Evolutionary conservation across 2,888 invertebrate species (phyloP).

Genomic region (Galerucella pusilla): DNA sequence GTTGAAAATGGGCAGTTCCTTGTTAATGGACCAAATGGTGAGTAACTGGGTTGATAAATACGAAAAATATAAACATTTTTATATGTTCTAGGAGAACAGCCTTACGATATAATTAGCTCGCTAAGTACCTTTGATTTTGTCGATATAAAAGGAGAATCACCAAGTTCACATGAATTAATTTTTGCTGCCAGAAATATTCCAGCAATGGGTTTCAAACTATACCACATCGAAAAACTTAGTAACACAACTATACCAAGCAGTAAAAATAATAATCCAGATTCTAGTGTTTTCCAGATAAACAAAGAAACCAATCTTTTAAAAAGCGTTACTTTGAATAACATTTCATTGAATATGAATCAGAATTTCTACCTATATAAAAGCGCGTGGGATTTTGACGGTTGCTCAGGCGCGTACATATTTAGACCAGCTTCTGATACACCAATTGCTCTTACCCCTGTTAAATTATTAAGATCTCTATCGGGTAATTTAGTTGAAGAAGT

Average conservation of each 20-base stretch:
- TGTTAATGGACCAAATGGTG: slow-evolving; percentile 74
- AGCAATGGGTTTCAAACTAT: slow-evolving; percentile 74
- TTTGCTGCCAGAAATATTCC: slow-evolving; percentile 75
- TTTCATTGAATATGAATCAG: slow-evolving; percentile 67
- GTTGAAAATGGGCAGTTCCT: slow-evolving; percentile 68
- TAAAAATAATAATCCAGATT: neutral
- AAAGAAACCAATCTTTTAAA: slow-evolving; percentile 68
- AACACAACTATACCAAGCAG: neutral
- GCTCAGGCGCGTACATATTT: slow-evolving; percentile 94
- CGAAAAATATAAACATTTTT: neutral
- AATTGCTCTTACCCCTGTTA: neutral
- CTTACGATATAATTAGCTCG: slow-evolving; percentile 45
- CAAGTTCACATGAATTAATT: slow-evolving; percentile 71
- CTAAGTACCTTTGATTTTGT: slow-evolving; percentile 44
- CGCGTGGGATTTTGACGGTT: slow-evolving; percentile 68
- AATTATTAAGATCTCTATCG: slow-evolving; percentile 12
- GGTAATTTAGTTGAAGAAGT: slow-evolving; percentile 67
- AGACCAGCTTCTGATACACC: slow-evolving; percentile 2
- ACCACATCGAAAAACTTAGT: slow-evolving; percentile 63
- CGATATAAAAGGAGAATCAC: slow-evolving; percentile 23
- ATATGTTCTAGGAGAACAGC: slow-evolving; percentile 40
- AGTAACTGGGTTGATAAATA: slow-evolving; percentile 5
- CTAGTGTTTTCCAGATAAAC: slow-evolving; percentile 67
- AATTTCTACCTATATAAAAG: slow-evolving; percentile 80
- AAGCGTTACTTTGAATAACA: slow-evolving; percentile 65